Base-by-base conservation (phyloP, 2,888 invertebrate species). In the Parasteatoda lunata region DNA sequence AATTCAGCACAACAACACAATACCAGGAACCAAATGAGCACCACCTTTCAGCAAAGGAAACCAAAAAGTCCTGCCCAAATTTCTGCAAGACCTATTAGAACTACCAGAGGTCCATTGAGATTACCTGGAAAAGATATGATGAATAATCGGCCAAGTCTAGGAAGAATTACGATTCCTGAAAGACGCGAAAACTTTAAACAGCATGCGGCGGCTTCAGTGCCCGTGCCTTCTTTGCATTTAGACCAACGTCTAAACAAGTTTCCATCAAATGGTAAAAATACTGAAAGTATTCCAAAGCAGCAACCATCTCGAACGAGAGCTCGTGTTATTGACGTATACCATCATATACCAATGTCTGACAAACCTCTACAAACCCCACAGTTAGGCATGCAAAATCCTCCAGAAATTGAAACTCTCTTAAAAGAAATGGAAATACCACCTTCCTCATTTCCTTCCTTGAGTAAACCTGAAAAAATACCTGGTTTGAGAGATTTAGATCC, bases 301-400 rank as follows among this genome's bases (percentile, higher is more conserved):
- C 68, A 54, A 70, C 48, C 15, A 6, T 47, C 52, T n/a, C 71
- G 15, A 48, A 52, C 64, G 5, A 77, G 59, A 30, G 70, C 71
- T 30, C 51, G 83, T 8, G 71, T 84, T 8, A 70, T 86, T 13
- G 85, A 86, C 5, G 85, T 86, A 11, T 77, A 71, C 52, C 85
- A 86, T 65, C 85, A 86, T 65, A 68, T 86, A 66, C 85, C 85
- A 45, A 69, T 80, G 0, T 13, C 77, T 3, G 59, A 65, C 30
- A 77, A 45, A 11, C 48, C 71, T 30, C 13, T 9, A 59, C 85
- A 9, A 75, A 78, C 8, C 78, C 84, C n/a, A 47, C 72, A 13
- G 7, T 66, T 30, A 48, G 59, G 65, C 9, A 47, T 65, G 11
- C 76, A 76, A 47, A 64, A 30, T n/a, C 47, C 65, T 7, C 59